These are phyloP conservation scores for rat (Rattus norvegicus) DNA, from an alignment of 2,113 vertebrate species.

Conservation along the genomic window GRCr8 NC_086022.1:84030001-84030500, in stretches of 20 bases:
- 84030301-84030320: neutral
- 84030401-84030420: constrained; percentile 74
- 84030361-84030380: constrained; percentile 58
- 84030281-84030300: neutral
- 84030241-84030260: neutral
- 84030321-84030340: neutral
- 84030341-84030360: neutral
- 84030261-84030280: neutral
- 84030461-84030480: constrained; percentile 80
- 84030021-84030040: neutral
- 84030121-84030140: neutral
- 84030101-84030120: constrained; percentile 39
- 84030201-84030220: constrained; percentile 23
- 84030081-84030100: constrained; percentile 18
- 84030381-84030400: constrained; percentile 70
- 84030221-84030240: neutral
- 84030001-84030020: constrained; percentile 36
- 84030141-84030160: constrained; percentile 16
- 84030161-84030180: neutral
- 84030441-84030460: constrained; percentile 76
- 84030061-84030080: constrained; percentile 43
- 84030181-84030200: neutral
- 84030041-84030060: neutral
- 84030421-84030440: constrained; percentile 78
- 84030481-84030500: constrained; percentile 68